Conservation (phyloP, 92 coral and sea anemone species). For the Siderastrea radians region DNA sequence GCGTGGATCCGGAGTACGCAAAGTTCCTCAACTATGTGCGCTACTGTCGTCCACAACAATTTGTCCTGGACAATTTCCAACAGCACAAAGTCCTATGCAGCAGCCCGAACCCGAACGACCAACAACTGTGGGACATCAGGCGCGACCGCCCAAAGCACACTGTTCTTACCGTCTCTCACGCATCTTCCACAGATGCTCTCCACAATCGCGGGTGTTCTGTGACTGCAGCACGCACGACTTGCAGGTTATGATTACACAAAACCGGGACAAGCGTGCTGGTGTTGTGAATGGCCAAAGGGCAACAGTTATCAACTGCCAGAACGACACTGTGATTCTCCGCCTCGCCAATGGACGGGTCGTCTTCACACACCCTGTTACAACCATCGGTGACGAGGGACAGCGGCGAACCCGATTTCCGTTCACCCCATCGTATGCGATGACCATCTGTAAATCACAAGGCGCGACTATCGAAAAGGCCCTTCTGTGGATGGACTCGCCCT, state of each 20-base stretch:
- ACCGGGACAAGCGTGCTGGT: not conserved
- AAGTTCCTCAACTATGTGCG: not conserved
- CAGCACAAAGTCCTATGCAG: not conserved
- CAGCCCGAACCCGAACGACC: not conserved
- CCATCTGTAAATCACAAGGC: not conserved
- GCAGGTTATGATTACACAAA: not conserved
- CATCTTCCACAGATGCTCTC: too few relatives aligned
- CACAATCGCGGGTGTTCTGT: too few relatives aligned
- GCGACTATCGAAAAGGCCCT: not conserved
- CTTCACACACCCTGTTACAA: not conserved
- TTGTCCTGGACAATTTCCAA: not conserved
- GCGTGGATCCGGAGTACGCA: not conserved
- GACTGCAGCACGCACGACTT: too few relatives aligned
- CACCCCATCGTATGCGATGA: not conserved
- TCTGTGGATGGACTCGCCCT: constrained; percentile 4
- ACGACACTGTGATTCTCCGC: not conserved
- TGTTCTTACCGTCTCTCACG: constrained; percentile 6
- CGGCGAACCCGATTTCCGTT: not conserved
- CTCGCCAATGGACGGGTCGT: not conserved
- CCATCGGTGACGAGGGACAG: not conserved
- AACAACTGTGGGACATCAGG: not conserved
- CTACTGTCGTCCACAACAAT: not conserved
- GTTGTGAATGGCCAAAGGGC: constrained; percentile 20
- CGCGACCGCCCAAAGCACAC: not conserved
- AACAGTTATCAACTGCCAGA: not conserved